phyloP scores from a whole-genome alignment of 2,113 vertebrate species.

The Heloderma charlesbogerti region DNA sequence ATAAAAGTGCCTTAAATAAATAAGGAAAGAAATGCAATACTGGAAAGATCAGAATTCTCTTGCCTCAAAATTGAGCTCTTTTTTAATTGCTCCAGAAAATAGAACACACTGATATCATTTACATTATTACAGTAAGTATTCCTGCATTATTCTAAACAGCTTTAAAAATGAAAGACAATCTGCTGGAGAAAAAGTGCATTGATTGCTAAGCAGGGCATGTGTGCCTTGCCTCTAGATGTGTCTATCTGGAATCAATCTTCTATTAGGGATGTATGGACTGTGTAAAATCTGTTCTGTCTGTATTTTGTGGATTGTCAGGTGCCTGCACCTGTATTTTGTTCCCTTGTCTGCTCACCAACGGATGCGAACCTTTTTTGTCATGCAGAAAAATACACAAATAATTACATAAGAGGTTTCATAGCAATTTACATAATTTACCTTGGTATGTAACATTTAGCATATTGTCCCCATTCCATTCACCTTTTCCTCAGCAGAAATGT shows the following conservation, averaged over 20 bases:
- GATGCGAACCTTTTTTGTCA: too few relatives aligned
- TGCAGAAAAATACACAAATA: too few relatives aligned
- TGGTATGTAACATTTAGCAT: too few relatives aligned
- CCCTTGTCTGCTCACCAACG: too few relatives aligned
- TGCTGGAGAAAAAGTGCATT: conserved; percentile 44
- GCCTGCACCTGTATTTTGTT: too few relatives aligned
- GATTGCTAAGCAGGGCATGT: conserved; percentile 41
- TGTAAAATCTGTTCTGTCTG: too few relatives aligned
- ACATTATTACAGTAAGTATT: conserved; percentile 55
- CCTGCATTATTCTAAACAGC: conserved; percentile 64
- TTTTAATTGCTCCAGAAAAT: conserved; percentile 57
- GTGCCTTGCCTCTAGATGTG: conserved; percentile 49
- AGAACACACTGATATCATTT: conserved; percentile 54
- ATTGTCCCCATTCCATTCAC: too few relatives aligned
- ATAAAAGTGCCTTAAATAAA: conserved; percentile 35
- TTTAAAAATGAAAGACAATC: conserved; percentile 60
- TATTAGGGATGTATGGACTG: too few relatives aligned
- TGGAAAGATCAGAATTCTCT: conserved; percentile 43
- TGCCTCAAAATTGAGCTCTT: conserved; percentile 41
- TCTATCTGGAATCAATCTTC: conserved; percentile 14
- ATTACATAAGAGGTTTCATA: too few relatives aligned
- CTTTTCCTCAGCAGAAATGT: too few relatives aligned
- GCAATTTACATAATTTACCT: too few relatives aligned
- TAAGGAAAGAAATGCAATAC: conserved; percentile 56
- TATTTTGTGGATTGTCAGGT: too few relatives aligned